These are phyloP conservation scores for Poecilia velifera DNA, from an alignment of 2,797 vertebrate species.

Conservation along the genomic window DNA sequence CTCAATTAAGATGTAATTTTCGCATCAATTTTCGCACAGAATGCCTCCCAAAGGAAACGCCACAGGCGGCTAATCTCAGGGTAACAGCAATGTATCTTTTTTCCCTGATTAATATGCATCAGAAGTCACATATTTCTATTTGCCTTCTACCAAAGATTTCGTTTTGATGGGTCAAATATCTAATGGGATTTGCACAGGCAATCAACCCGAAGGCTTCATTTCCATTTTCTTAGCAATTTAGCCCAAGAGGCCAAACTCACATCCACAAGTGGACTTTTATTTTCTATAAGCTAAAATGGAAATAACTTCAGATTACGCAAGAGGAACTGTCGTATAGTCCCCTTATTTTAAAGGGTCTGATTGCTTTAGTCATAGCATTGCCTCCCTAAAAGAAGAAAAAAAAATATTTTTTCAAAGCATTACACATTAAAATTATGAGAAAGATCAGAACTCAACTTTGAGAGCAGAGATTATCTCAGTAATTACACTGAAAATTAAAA, in stretches of 20 bases:
- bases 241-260: slow-evolving; percentile 28
- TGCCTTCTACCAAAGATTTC: slow-evolving; percentile 58
- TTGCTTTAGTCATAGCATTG: background rate
- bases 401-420: background rate
- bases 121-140: slow-evolving; percentile 58
- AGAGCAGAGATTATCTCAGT: slow-evolving; percentile 45
- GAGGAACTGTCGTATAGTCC: slow-evolving; percentile 1
- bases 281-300: slow-evolving; percentile 14
- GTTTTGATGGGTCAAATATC: slow-evolving; percentile 73
- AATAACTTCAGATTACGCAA: slow-evolving; percentile 25
- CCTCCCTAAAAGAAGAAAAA: background rate
- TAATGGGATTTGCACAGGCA: slow-evolving; percentile 73
- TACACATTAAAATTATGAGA: slow-evolving; percentile 26
- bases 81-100: slow-evolving; percentile 61
- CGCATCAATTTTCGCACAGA: slow-evolving; percentile 71
- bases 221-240: slow-evolving; percentile 55
- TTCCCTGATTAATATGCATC: slow-evolving; percentile 69
- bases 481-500: slow-evolving; percentile 50
- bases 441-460: slow-evolving; percentile 37
- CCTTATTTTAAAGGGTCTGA: background rate
- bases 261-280: slow-evolving; percentile 10
- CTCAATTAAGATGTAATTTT: slow-evolving; percentile 74
- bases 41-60: slow-evolving; percentile 64
- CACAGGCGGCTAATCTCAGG: slow-evolving; percentile 68
- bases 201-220: slow-evolving; percentile 65